Evolutionary conservation across 2,888 invertebrate species (phyloP).

Genomic region (Hoplodrina ambigua): DNA sequence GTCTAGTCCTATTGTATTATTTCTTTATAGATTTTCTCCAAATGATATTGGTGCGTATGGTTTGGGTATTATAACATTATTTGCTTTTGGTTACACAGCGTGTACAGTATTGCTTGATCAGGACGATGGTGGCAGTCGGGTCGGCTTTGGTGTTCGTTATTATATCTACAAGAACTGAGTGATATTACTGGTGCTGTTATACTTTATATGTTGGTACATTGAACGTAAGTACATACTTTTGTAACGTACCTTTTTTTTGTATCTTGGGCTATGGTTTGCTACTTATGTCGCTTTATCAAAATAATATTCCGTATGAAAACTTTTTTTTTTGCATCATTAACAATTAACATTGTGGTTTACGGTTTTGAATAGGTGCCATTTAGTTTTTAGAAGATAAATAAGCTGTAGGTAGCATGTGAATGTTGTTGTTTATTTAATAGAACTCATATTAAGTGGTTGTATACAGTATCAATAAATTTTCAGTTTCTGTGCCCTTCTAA

Average conservation of each 20-base stretch:
- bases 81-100: slow-evolving; percentile 72
- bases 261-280: slow-evolving; percentile 56
- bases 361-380: slow-evolving; percentile 26
- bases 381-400: neutral
- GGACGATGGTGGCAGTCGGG: slow-evolving; percentile 67
- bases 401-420: neutral
- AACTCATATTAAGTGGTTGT: slow-evolving; percentile 10
- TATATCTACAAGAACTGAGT: slow-evolving; percentile 69
- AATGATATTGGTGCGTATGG: slow-evolving; percentile 53
- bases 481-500: neutral
- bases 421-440: slow-evolving; percentile 3
- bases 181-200: slow-evolving; percentile 71
- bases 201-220: slow-evolving; percentile 60
- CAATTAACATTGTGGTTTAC: slow-evolving; percentile 19
- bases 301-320: slow-evolving; percentile 16
- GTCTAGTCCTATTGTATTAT: slow-evolving; percentile 34
- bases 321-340: slow-evolving; percentile 30
- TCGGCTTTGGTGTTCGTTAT: slow-evolving; percentile 75
- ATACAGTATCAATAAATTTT: slow-evolving; percentile 4
- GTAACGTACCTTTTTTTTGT: slow-evolving; percentile 69
- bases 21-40: slow-evolving; percentile 37
- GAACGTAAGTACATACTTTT: slow-evolving; percentile 80
- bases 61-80: slow-evolving; percentile 61
- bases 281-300: slow-evolving; percentile 53
- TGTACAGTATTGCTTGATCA: slow-evolving; percentile 76